A percentile compares a stretch with the other conserved stretches of the same genome.
These are phyloP conservation scores for Muscicapa comitata DNA, from an alignment of 2,797 vertebrate species.

Conservation along the genomic window DNA sequence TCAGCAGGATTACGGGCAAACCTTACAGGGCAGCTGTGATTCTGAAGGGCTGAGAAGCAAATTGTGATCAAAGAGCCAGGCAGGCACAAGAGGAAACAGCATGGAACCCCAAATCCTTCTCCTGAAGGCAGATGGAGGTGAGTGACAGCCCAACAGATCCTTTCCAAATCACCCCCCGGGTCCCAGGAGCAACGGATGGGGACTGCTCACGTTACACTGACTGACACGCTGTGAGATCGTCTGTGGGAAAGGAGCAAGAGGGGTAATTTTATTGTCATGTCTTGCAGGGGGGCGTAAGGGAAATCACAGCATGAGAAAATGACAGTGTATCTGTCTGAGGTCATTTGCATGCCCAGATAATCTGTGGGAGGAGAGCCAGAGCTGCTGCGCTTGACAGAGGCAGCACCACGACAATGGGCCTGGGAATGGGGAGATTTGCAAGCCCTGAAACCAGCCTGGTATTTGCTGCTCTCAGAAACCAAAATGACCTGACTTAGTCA, in stretches of 20 bases:
- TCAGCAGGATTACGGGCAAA: not conserved
- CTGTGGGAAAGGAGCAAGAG: conserved; percentile 51
- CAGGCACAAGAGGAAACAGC: not conserved
- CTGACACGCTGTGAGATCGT: conserved; percentile 8
- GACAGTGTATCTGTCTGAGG: conserved; percentile 46
- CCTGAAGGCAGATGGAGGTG: conserved; percentile 3
- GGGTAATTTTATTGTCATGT: conserved; percentile 64
- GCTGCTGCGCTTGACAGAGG: conserved; percentile 1
- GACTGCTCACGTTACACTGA: not conserved
- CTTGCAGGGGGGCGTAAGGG: conserved; percentile 33
- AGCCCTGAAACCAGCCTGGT: not conserved
- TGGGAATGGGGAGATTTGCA: not conserved
- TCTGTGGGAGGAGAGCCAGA: conserved; percentile 40
- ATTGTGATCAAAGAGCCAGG: not conserved
- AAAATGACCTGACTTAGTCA: not conserved
- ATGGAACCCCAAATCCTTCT: conserved; percentile 4
- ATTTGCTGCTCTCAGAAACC: not conserved
- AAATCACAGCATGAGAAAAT: conserved; percentile 64
- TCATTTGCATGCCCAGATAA: conserved; percentile 56
- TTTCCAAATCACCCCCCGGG: not conserved
- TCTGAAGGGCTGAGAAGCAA: conserved; percentile 1
- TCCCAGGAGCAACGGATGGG: conserved; percentile 22
- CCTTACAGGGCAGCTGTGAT: not conserved
- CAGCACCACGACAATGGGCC: not conserved
- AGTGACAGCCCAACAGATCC: conserved; percentile 15